Conservation (phyloP, 2,113 vertebrate species). For the Jaculus jaculus region DNA sequence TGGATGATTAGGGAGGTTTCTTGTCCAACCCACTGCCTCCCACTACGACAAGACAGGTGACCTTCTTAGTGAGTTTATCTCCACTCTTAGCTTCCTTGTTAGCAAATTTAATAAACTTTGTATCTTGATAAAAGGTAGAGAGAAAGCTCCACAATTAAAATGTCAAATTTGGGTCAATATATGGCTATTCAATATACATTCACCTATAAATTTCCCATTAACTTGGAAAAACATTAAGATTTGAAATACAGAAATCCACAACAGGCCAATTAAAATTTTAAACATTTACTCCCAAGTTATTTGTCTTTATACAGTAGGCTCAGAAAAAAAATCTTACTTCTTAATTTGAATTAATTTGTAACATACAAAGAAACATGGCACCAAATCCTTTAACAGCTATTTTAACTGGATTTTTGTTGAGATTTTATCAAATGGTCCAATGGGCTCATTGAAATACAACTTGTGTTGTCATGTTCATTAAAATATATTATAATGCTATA, state of each 20-base stretch:
- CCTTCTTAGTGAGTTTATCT: background rate
- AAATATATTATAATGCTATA: background rate
- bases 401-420: slow-evolving; percentile 12
- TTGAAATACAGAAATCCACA: slow-evolving; percentile 8
- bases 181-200: background rate
- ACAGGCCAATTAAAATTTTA: slow-evolving; percentile 17
- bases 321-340: background rate
- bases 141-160: slow-evolving; percentile 9
- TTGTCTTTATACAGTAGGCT: slow-evolving; percentile 23
- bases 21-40: background rate
- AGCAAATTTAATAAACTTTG: background rate
- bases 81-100: background rate
- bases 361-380: slow-evolving; percentile 3
- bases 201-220: background rate
- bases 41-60: background rate
- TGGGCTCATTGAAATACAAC: background rate
- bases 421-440: background rate
- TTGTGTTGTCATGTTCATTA: slow-evolving; percentile 10
- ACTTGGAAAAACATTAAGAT: background rate
- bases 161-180: background rate
- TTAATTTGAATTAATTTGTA: slow-evolving; percentile 38
- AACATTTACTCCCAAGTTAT: slow-evolving; percentile 12
- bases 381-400: background rate
- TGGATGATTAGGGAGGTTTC: background rate
- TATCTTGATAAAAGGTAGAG: background rate